phyloP scores from a whole-genome alignment of 2,888 invertebrate species.

The Salticus scenicus region DNA sequence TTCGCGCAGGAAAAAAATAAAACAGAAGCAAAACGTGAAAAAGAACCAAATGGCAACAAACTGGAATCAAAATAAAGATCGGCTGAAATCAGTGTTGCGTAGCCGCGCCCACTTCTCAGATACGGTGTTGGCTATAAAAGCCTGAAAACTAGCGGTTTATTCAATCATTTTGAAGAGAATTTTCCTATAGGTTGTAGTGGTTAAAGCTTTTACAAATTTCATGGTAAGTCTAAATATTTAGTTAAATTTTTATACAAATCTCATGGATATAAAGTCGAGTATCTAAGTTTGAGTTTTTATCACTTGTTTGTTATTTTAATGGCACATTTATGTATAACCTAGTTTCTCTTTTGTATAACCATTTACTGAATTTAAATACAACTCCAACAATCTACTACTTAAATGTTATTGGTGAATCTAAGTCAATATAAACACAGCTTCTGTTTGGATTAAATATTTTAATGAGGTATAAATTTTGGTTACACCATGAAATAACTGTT shows the following conservation, averaged over 20 bases:
- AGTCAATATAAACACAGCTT: too few species aligned
- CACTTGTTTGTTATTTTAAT: too few species aligned
- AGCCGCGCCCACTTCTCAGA: conserved; percentile 61
- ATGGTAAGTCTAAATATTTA: conserved; percentile 44
- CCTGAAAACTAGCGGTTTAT: background rate
- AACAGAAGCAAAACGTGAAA: conserved; percentile 24
- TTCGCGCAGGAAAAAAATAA: conserved; percentile 1
- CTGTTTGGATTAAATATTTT: too few species aligned
- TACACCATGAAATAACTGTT: too few species aligned
- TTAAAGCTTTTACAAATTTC: background rate
- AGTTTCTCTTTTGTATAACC: too few species aligned
- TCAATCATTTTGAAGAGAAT: conserved; percentile 45
- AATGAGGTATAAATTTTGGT: too few species aligned
- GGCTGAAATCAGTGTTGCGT: conserved; percentile 51
- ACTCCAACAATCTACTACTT: too few species aligned
- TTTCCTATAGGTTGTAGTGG: conserved; percentile 22
- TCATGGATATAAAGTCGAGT: background rate
- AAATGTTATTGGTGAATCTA: too few species aligned
- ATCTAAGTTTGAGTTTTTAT: background rate
- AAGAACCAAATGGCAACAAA: conserved; percentile 52
- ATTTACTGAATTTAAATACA: too few species aligned
- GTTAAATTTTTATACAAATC: background rate
- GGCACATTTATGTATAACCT: too few species aligned
- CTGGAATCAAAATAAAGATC: conserved; percentile 54
- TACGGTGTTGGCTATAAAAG: conserved; percentile 51